Conservation (phyloP, 2,113 vertebrate species). For the Herpetotheres cachinnans region DNA sequence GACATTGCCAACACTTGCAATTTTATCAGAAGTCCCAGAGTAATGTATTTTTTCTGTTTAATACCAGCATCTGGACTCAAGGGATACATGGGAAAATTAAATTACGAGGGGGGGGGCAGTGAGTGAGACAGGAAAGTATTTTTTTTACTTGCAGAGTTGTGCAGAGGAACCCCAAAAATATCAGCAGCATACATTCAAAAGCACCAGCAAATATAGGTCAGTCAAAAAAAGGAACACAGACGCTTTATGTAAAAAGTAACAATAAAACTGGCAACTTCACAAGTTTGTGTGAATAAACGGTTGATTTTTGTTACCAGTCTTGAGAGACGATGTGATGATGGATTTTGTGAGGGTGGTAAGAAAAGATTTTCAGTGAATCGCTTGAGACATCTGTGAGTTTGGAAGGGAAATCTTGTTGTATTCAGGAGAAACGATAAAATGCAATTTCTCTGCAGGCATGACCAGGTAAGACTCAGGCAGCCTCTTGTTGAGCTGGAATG, state of each 20-base stretch:
- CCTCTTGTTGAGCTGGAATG: background rate
- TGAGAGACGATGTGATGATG: background rate
- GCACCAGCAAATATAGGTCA: background rate
- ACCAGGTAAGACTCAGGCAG: accelerated
- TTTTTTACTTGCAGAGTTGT: background rate
- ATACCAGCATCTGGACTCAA: background rate
- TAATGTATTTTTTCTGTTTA: background rate
- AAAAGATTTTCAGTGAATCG: background rate
- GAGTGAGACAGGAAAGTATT: background rate
- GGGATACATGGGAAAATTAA: background rate
- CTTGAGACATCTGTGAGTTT: background rate
- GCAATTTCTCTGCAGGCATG: background rate
- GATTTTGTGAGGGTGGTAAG: background rate
- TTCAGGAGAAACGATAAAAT: background rate
- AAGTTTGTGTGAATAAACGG: background rate
- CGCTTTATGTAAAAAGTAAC: background rate
- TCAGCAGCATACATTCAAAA: background rate
- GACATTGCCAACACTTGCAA: background rate
- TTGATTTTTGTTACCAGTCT: background rate
- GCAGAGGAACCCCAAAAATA: background rate
- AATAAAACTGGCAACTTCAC: background rate
- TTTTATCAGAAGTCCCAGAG: background rate
- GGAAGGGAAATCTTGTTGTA: background rate
- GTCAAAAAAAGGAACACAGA: background rate
- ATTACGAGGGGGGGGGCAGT: accelerated